Evolutionary conservation across 2,113 vertebrate genomes (phyloP), one percentile per base, ranked within the genome.

Genomic region (Eidolon helvum): DNA sequence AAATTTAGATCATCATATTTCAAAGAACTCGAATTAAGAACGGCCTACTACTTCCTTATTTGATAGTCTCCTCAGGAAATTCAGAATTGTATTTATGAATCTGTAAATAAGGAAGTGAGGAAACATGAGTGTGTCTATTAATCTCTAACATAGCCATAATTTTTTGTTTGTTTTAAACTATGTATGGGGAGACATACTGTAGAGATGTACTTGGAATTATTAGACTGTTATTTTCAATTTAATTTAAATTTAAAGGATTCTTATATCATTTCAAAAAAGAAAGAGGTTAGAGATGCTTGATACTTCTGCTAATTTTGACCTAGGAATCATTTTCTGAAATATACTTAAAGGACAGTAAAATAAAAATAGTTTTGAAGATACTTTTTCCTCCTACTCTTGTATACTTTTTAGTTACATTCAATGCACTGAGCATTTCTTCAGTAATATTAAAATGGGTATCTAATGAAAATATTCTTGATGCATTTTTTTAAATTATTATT

Each of bases 281-380:
- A 72, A 24, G 61, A 35, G 43, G 18, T 77, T 84, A 65, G 63
- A 74, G 61, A 82, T 69, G 48, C 22, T 15, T 57, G 40, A 75
- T 38, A 22, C 30, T 85, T 3, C 33, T 95, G 53, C 55, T 87
- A 15, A 85, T 95, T 95, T 97, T 95, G 71, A 87, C 35, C 30
- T 75, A 55, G 38, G n/a, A 87, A 35, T 95, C n/a, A 40, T 61
- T 87, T 95, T 74, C 43, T 91, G 26, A 61, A 91, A 78, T 90
- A 83, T 40, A 78, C 21, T 89, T 69, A 91, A 77, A 75, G 35
- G 26, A 83, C 63, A 95, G 22, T 16, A 90, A 84, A 96, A 57
- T 74, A 68, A 94, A 94, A 77, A 26, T 91, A 33, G 83, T 35
- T 93, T 90, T 48, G 33, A 87, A 87, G 55, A 28, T 82, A 19